Percentiles rank a stretch among this genome's conserved stretches.
phyloP scores from a whole-genome alignment of 1,140 invertebrate species.

The Drosophila obscura region DNA sequence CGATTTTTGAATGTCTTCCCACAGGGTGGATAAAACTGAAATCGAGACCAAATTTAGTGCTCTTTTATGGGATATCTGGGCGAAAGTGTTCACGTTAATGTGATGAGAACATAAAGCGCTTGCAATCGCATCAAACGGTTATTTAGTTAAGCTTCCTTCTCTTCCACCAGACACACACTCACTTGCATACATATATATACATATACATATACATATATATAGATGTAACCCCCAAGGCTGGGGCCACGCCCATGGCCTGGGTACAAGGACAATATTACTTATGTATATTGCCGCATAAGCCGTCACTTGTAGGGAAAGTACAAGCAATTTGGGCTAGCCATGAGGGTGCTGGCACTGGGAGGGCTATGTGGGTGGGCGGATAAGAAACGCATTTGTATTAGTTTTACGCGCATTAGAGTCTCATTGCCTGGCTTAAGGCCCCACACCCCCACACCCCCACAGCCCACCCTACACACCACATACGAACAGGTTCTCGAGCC shows the following conservation, averaged over 20 bases:
- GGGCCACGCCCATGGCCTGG: conserved; percentile 28
- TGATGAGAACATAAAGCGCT: conserved; percentile 71
- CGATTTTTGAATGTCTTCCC: conserved; percentile 2
- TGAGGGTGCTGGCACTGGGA: background rate
- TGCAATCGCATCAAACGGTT: conserved; percentile 77
- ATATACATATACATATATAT: background rate
- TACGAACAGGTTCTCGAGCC: conserved; percentile 14
- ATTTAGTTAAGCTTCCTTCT: conserved; percentile 68
- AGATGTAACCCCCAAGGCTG: conserved; percentile 19
- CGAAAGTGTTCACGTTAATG: conserved; percentile 73
- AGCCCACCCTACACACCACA: background rate
- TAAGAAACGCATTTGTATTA: conserved; percentile 82
- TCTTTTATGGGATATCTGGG: conserved; percentile 35
- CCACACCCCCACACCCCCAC: conserved; percentile 5
- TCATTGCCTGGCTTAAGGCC: conserved; percentile 79
- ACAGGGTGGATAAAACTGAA: background rate
- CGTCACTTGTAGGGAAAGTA: conserved; percentile 78
- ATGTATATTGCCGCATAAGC: conserved; percentile 80
- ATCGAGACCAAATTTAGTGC: conserved; percentile 8
- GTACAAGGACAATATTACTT: conserved; percentile 72
- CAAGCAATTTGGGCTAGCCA: conserved; percentile 72
- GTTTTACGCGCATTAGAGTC: conserved; percentile 82
- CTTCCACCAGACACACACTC: too few species aligned
- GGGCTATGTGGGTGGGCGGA: conserved; percentile 35
- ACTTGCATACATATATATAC: too few species aligned